These are phyloP conservation scores for Gryllus longicercus DNA, from an alignment of 2,888 invertebrate species.

Conservation along the genomic window DNA sequence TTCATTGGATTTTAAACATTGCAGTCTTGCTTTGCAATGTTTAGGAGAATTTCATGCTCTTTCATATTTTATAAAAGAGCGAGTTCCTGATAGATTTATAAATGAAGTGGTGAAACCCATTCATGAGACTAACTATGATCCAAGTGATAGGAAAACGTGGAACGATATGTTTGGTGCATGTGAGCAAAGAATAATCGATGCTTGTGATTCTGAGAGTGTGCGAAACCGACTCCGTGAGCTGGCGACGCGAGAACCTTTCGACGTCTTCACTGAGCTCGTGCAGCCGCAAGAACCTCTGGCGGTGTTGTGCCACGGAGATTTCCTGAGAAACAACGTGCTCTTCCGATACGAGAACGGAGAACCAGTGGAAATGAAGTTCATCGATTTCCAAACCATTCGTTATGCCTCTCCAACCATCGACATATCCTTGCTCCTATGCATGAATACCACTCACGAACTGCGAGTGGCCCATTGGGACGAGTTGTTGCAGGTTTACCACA, in stretches of 20 bases:
- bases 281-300: not conserved
- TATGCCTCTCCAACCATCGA: not conserved
- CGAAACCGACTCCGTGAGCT: not conserved
- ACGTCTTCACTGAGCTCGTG: not conserved
- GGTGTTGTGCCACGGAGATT: not conserved
- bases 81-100: not conserved
- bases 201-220: not conserved
- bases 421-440: not conserved
- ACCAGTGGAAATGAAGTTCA: not conserved
- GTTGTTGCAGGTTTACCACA: not conserved
- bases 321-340: not conserved
- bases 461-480: not conserved
- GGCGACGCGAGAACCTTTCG: not conserved
- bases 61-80: not conserved
- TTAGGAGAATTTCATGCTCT: not conserved
- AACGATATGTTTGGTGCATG: not conserved
- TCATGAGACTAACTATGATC: not conserved
- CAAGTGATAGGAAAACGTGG: not conserved
- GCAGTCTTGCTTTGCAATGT: not conserved
- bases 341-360: not conserved
- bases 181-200: not conserved
- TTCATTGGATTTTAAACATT: not conserved
- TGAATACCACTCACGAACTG: not conserved
- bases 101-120: not conserved
- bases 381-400: not conserved